Base-by-base conservation (phyloP, 1,140 invertebrate genomes). In the Drosophila jambulina region DNA sequence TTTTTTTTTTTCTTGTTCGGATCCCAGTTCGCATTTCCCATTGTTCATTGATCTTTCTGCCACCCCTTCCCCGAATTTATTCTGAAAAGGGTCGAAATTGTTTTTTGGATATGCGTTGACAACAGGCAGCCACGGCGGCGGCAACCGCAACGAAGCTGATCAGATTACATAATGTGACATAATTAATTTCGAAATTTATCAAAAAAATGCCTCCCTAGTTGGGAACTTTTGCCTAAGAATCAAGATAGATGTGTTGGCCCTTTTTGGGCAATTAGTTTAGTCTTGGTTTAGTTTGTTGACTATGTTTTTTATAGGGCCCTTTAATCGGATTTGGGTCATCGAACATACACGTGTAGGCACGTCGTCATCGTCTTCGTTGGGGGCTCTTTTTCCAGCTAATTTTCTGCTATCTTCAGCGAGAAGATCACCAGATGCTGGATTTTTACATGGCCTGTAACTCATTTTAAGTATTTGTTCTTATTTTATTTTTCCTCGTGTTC, bases 101-200 rank as follows among this genome's bases (percentile, higher is more conserved):
- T 32, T 51, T 34, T 53, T 61, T 83, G 64, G 64, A 77, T 63
- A 78, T 78, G 80, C 80, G 85, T 60, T 59, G 75, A 77, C 75
- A 71, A 74, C 58, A 68, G 56, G 48, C 53, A 65, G 61, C 48
- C 32, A 54, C 29, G 17, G 36, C 57, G 42, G 51, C 65, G 46
- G 68, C 59, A 72, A 80, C 70, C 82, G 59, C 81, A 80, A 48
- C 56, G 43, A 46, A 67, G 69, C 82, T 90, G 91, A 91, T 91
- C 90, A 90, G 91, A 91, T 91, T 91, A 91, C 90, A 86, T 91
- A 91, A 91, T 91, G 85, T 91, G 90, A 91, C 85, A 91, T 91
- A 91, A 91, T 91, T 90, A 91, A 90, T 91, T 91, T 91, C 54
- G 65, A 75, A 75, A 72, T 69, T 80, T 79, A 79, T 79, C 54